Evolutionary conservation across 2,888 invertebrate species (phyloP).

Genomic region (Carabus problematicus): DNA sequence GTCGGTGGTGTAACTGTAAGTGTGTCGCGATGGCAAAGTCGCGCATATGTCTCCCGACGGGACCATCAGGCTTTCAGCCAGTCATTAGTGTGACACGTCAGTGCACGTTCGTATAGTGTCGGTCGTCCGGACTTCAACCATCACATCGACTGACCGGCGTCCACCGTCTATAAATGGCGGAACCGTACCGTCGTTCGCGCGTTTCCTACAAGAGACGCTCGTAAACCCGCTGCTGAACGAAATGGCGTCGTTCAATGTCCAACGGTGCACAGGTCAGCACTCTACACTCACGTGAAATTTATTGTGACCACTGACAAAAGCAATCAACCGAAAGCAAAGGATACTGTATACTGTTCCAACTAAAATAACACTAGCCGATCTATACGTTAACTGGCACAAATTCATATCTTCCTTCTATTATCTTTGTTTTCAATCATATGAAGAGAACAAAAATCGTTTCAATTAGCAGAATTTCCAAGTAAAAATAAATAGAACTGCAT

Average conservation of each 20-base stretch:
- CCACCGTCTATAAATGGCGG: no score
- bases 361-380: constrained; percentile 13
- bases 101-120: constrained; percentile 51
- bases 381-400: background rate
- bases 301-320: constrained; percentile 11
- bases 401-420: constrained; percentile 1
- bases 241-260: constrained; percentile 29
- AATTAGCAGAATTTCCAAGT: no score
- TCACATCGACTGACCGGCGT: constrained; percentile 26
- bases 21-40: constrained; percentile 23
- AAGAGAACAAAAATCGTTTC: no score
- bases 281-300: constrained; percentile 20
- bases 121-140: constrained; percentile 53
- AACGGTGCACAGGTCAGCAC: constrained; percentile 23
- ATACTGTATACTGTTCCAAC: constrained; percentile 6
- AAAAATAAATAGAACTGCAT: no score
- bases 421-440: no score
- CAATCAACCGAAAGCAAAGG: constrained; percentile 12
- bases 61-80: constrained; percentile 52
- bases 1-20: constrained; percentile 17
- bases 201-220: constrained; percentile 48
- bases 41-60: constrained; percentile 41
- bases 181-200: constrained; percentile 53
- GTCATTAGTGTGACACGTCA: constrained; percentile 58
- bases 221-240: constrained; percentile 37